These are phyloP conservation scores for Terebella lapidaria DNA, from an alignment of 2,888 invertebrate species.

Conservation along the genomic window DNA sequence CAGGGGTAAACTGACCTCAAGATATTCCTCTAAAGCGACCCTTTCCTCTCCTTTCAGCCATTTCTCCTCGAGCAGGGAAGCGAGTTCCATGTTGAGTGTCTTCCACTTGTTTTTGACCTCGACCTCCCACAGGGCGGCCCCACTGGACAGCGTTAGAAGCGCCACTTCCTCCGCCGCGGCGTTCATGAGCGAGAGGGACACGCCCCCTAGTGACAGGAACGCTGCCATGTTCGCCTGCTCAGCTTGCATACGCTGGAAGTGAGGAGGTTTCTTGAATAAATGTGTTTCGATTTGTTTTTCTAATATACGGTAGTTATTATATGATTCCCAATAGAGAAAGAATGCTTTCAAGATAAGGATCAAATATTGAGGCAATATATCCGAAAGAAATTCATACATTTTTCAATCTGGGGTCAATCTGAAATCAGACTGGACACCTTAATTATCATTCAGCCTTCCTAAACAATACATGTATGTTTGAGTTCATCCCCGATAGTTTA, in stretches of 20 bases:
- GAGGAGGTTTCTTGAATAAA: not conserved
- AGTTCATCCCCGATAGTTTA: too few species aligned
- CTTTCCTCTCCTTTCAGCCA: conserved; percentile 64
- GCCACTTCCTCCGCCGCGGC: conserved; percentile 61
- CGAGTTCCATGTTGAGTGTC: conserved; percentile 69
- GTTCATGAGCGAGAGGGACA: conserved; percentile 62
- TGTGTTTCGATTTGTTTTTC: not conserved
- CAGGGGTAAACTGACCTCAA: too few species aligned
- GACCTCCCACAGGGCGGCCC: conserved; percentile 75
- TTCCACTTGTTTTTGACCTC: conserved; percentile 77
- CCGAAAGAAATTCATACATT: too few species aligned
- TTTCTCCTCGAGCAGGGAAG: conserved; percentile 77
- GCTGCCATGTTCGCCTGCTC: conserved; percentile 68
- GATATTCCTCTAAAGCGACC: conserved; percentile 72
- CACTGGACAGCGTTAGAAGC: conserved; percentile 65
- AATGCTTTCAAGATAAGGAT: not conserved
- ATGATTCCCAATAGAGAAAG: not conserved
- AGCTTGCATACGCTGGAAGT: conserved; percentile 49
- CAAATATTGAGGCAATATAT: too few species aligned
- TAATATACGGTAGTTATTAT: too few species aligned
- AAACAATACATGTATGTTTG: too few species aligned
- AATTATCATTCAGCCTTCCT: too few species aligned
- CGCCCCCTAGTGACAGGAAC: conserved; percentile 66
- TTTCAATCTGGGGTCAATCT: too few species aligned
- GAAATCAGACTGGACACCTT: too few species aligned